Conservation (phyloP, 2,797 vertebrate genomes). For the Cryptoprocta ferox region DNA sequence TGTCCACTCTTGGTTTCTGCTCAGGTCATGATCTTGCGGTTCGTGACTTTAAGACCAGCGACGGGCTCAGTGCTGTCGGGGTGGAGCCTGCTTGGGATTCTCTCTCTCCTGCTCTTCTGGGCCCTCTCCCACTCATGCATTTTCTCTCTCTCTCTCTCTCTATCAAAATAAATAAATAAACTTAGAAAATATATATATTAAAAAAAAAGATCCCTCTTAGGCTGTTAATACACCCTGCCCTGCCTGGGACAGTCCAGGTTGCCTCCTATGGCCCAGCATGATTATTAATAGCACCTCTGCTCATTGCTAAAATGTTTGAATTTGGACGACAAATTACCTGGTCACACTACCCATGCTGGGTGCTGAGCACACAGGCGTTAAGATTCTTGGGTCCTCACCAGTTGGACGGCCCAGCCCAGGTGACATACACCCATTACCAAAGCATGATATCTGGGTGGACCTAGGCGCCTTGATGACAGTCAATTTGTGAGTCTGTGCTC, state of each 20-base stretch:
- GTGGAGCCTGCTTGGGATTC: no score
- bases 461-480: slow-evolving; percentile 22
- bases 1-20: no score
- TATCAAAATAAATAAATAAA: no score
- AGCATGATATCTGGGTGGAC: neutral
- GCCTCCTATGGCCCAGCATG: fast-evolving
- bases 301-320: neutral
- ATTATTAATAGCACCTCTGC: neutral
- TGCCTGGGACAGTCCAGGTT: neutral
- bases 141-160: no score
- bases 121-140: no score
- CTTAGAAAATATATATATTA: no score
- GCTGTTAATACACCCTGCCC: fast-evolving
- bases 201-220: neutral
- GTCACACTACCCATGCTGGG: no score
- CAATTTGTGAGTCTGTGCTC: slow-evolving; percentile 69
- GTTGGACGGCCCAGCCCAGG: neutral
- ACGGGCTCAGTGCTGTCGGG: no score
- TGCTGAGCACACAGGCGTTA: neutral
- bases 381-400: neutral
- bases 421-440: neutral
- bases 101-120: no score
- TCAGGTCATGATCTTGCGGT: no score
- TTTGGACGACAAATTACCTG: neutral
- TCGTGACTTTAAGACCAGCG: no score